Evolutionary conservation across 2,888 invertebrate species (phyloP).

Genomic region (Tholera decimalis): DNA sequence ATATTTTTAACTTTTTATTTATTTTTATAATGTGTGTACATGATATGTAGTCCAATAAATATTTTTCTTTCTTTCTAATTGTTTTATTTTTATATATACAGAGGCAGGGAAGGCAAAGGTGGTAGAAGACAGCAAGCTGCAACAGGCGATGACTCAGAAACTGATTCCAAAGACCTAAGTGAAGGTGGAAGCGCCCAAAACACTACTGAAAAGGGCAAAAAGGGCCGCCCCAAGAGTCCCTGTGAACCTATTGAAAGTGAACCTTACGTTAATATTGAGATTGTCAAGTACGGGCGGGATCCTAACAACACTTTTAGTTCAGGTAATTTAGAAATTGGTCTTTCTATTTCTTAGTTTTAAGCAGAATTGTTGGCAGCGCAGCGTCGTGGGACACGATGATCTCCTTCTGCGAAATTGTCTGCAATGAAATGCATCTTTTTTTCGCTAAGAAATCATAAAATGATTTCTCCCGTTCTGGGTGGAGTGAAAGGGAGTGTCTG

Average conservation of each 20-base stretch:
- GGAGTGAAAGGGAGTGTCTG: too few relatives aligned
- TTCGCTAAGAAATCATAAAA: too few relatives aligned
- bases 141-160: slow-evolving; percentile 72
- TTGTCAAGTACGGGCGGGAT: slow-evolving; percentile 94
- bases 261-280: slow-evolving; percentile 93
- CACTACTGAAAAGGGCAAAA: slow-evolving; percentile 83
- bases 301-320: slow-evolving; percentile 94
- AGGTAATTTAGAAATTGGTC: slow-evolving; percentile 80
- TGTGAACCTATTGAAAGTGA: slow-evolving; percentile 93
- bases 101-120: slow-evolving; percentile 87
- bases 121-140: slow-evolving; percentile 77
- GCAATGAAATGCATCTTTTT: too few relatives aligned
- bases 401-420: too few relatives aligned
- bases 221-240: slow-evolving; percentile 91
- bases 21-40: too few relatives aligned
- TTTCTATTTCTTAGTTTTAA: too few relatives aligned
- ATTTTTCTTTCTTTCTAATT: too few relatives aligned
- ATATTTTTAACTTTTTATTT: too few relatives aligned
- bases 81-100: slow-evolving; percentile 55
- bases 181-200: slow-evolving; percentile 74
- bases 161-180: slow-evolving; percentile 69
- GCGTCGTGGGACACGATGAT: too few relatives aligned
- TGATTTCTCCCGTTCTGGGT: too few relatives aligned
- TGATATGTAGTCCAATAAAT: too few relatives aligned
- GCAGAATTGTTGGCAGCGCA: too few relatives aligned